Conservation (phyloP, 2,888 invertebrate genomes). For the Drosophila ochracea region DNA sequence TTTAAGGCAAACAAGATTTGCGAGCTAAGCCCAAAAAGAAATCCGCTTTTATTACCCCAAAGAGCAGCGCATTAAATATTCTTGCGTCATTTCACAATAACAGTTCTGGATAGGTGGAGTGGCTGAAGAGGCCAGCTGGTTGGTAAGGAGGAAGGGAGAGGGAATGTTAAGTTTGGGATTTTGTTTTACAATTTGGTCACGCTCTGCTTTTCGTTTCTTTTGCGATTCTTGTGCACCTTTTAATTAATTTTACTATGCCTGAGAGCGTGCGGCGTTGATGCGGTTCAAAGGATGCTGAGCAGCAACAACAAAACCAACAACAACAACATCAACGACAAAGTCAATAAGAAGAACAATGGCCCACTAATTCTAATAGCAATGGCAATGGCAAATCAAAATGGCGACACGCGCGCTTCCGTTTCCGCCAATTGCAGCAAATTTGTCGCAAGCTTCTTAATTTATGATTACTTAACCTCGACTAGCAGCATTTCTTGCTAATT, state of each 20-base stretch:
- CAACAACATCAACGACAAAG: not conserved
- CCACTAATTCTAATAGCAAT: slow-evolving; percentile 26
- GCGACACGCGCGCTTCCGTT: slow-evolving; percentile 70
- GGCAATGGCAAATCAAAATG: slow-evolving; percentile 73
- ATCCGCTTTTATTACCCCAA: slow-evolving; percentile 73
- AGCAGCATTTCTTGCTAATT: slow-evolving; percentile 47
- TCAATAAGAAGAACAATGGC: not conserved
- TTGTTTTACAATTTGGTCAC: slow-evolving; percentile 68
- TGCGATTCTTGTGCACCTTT: slow-evolving; percentile 55
- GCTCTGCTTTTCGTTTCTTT: slow-evolving; percentile 53
- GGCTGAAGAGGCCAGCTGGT: not conserved
- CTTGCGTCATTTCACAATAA: slow-evolving; percentile 68
- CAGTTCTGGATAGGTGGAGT: slow-evolving; percentile 9
- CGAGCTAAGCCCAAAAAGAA: slow-evolving; percentile 57
- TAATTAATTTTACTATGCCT: slow-evolving; percentile 70
- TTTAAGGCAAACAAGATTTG: slow-evolving; percentile 72
- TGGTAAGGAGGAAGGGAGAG: not conserved
- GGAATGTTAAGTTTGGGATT: slow-evolving; percentile 5
- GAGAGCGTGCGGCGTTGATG: slow-evolving; percentile 48
- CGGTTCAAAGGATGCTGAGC: slow-evolving; percentile 53
- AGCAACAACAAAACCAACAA: slow-evolving; percentile 3
- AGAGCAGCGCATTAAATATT: slow-evolving; percentile 72
- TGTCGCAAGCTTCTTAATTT: slow-evolving; percentile 67
- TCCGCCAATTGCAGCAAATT: slow-evolving; percentile 56
- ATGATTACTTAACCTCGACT: slow-evolving; percentile 53